Conservation (phyloP, 2,113 vertebrate genomes). For the Apistogramma diplotaenia region DNA sequence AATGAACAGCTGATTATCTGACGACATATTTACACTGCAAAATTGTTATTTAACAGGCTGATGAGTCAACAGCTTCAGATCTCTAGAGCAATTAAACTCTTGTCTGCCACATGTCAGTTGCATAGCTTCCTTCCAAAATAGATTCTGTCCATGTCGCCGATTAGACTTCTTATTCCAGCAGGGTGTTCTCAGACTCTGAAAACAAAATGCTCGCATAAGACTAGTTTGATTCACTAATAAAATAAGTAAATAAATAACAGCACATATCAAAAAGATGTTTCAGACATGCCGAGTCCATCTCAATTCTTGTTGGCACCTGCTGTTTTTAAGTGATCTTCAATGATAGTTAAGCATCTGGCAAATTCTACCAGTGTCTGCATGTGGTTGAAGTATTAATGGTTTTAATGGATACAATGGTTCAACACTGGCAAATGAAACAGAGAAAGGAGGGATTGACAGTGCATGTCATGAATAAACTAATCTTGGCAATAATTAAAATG, state of each 20-base stretch:
- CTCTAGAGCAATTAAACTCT: constrained; percentile 38
- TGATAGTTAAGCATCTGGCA: constrained; percentile 22
- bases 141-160: background rate
- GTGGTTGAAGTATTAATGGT: constrained; percentile 14
- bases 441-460: constrained; percentile 20
- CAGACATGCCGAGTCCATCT: constrained; percentile 12
- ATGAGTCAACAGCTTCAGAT: constrained; percentile 40
- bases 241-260: background rate
- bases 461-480: constrained; percentile 61
- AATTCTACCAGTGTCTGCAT: constrained; percentile 52
- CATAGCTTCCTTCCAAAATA: constrained; percentile 8
- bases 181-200: background rate
- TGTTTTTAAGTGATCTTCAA: constrained; percentile 54
- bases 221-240: background rate
- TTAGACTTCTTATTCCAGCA: constrained; percentile 1
- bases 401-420: constrained; percentile 54
- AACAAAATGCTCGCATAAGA: background rate
- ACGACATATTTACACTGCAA: constrained; percentile 42
- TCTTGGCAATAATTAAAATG: constrained; percentile 67
- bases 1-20: constrained; percentile 29
- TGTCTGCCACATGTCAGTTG: constrained; percentile 12
- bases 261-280: background rate
- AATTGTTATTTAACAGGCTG: constrained; percentile 37
- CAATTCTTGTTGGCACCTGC: constrained; percentile 17
- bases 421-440: constrained; percentile 67